Conservation (phyloP, 2,888 invertebrate species). For the Erynnis tages region DNA sequence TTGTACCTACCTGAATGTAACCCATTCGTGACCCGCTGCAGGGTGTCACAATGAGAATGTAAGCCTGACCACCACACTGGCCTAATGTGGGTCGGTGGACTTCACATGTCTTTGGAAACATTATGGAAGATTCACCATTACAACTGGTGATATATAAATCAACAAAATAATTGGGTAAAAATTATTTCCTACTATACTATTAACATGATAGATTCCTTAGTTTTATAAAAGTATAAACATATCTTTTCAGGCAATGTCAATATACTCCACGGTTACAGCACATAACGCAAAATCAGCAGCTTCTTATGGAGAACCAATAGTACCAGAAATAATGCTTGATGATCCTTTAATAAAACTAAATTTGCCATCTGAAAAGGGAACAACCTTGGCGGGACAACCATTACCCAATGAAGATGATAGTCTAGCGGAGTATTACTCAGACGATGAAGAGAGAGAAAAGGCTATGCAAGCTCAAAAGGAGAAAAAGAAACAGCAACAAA, state of each 20-base stretch:
- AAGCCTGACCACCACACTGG: too few species aligned
- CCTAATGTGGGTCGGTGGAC: too few species aligned
- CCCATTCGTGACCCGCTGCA: too few species aligned
- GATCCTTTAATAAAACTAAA: conserved; percentile 61
- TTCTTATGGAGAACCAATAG: conserved; percentile 43
- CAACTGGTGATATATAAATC: too few species aligned
- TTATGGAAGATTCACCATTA: too few species aligned
- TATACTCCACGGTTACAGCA: conserved; percentile 80
- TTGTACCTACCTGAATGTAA: too few species aligned
- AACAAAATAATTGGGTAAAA: too few species aligned
- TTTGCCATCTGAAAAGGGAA: conserved; percentile 56
- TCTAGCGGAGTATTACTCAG: conserved; percentile 73
- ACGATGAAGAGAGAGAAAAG: conserved; percentile 75
- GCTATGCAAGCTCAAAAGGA: conserved; percentile 61
- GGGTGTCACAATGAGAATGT: too few species aligned
- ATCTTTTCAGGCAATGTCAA: conserved; percentile 81
- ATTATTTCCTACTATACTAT: too few species aligned
- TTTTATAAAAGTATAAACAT: too few species aligned
- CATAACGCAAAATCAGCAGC: conserved; percentile 48
- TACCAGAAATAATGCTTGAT: conserved; percentile 45
- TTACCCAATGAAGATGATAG: conserved; percentile 55
- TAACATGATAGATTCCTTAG: background rate
- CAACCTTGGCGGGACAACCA: conserved; percentile 59
- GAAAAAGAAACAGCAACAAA: conserved; percentile 56
- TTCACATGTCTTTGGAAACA: too few species aligned